These are phyloP conservation scores for Zaprionus inermis DNA, from an alignment of 1,140 invertebrate genomes.

Conservation along the genomic window DNA sequence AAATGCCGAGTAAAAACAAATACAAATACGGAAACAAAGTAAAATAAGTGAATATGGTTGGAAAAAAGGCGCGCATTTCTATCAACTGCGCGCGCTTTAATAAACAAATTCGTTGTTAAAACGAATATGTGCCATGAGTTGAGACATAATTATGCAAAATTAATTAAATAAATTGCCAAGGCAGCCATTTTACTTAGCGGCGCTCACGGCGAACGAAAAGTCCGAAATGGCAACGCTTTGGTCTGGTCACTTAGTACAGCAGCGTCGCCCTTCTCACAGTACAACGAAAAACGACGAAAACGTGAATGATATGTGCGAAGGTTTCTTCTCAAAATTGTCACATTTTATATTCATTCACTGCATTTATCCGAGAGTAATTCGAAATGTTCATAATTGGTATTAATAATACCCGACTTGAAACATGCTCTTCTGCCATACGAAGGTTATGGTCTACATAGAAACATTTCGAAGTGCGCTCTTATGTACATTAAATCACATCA, in stretches of 20 bases:
- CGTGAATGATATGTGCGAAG: constrained; percentile 17
- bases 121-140: neutral
- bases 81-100: constrained; percentile 9
- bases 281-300: constrained; percentile 10
- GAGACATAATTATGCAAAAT: constrained; percentile 43
- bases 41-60: constrained; percentile 49
- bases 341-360: neutral
- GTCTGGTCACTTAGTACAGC: constrained; percentile 56
- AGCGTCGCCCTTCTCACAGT: constrained; percentile 30
- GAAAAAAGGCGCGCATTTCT: constrained; percentile 64
- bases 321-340: neutral
- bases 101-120: constrained; percentile 20
- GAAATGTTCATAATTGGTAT: neutral
- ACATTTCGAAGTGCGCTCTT: neutral
- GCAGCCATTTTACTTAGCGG: constrained; percentile 45
- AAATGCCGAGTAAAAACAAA: constrained; percentile 77
- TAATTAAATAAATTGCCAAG: constrained; percentile 36
- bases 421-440: no score
- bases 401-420: no score
- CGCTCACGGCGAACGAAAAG: constrained; percentile 40
- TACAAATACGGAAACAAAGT: constrained; percentile 56
- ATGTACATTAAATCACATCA: neutral
- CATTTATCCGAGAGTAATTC: neutral
- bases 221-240: constrained; percentile 65
- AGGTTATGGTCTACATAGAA: neutral